Evolutionary conservation across 2,888 invertebrate species (phyloP).

Genomic region (Oscheius sp.): DNA sequence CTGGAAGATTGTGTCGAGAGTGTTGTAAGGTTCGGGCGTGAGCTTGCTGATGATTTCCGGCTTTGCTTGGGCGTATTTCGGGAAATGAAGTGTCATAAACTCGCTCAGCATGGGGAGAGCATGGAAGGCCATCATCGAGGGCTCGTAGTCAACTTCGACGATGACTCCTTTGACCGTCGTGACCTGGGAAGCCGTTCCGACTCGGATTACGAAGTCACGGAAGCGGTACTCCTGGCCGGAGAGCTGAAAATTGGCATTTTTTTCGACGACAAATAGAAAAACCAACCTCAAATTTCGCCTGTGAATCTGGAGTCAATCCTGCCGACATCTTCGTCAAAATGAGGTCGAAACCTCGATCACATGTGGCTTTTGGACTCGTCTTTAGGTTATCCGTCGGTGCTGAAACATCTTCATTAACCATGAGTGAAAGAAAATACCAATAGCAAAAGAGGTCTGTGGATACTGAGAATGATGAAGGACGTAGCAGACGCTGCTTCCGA

Average conservation of each 20-base stretch:
- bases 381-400: slow-evolving; percentile 48
- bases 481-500: slow-evolving; percentile 28
- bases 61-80: slow-evolving; percentile 41
- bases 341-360: slow-evolving; percentile 66
- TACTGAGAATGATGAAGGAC: slow-evolving; percentile 66
- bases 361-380: slow-evolving; percentile 52
- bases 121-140: slow-evolving; percentile 53
- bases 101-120: slow-evolving; percentile 54
- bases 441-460: slow-evolving; percentile 66
- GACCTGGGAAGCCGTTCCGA: slow-evolving; percentile 61
- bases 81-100: slow-evolving; percentile 54
- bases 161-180: slow-evolving; percentile 60
- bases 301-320: slow-evolving; percentile 47
- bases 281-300: slow-evolving; percentile 48
- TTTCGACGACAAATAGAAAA: background rate
- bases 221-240: slow-evolving; percentile 61
- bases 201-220: slow-evolving; percentile 61
- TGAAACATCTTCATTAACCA: slow-evolving; percentile 25
- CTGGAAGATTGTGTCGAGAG: slow-evolving; percentile 66
- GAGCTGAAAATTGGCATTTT: slow-evolving; percentile 32
- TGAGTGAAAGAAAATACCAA: slow-evolving; percentile 35
- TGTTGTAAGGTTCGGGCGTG: slow-evolving; percentile 57
- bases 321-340: slow-evolving; percentile 61
- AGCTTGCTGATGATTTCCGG: slow-evolving; percentile 53
- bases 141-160: slow-evolving; percentile 65